Conservation (phyloP, 2,888 invertebrate species). For the Griposia aprilina region DNA sequence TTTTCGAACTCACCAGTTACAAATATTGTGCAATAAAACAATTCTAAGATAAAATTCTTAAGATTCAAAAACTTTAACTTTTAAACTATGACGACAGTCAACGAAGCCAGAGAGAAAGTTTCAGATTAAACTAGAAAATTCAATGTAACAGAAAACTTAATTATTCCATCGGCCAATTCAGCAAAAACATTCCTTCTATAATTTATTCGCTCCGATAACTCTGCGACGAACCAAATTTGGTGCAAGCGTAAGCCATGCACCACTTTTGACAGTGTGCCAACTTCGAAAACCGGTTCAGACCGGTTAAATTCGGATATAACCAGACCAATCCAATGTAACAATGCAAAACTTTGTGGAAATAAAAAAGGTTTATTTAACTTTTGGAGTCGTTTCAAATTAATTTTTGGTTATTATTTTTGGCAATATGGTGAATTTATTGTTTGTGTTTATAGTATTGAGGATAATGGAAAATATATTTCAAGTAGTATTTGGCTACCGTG, state of each 20-base stretch:
- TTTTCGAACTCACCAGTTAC: background rate
- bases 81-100: constrained; percentile 32
- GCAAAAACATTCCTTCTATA: constrained; percentile 60
- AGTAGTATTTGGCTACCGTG: background rate
- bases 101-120: constrained; percentile 36
- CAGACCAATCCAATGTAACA: constrained; percentile 71
- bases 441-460: constrained; percentile 39
- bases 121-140: constrained; percentile 37
- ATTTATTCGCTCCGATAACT: constrained; percentile 65
- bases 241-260: constrained; percentile 68
- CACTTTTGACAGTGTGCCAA: constrained; percentile 79
- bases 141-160: constrained; percentile 52
- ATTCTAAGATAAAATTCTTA: constrained; percentile 22
- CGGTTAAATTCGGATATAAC: constrained; percentile 76
- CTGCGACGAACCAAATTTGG: constrained; percentile 64
- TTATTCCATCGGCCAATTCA: constrained; percentile 58
- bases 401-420: constrained; percentile 59
- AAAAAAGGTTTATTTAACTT: constrained; percentile 67
- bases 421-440: constrained; percentile 57
- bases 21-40: constrained; percentile 4
- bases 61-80: constrained; percentile 17
- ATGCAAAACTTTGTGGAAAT: constrained; percentile 65
- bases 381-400: constrained; percentile 69
- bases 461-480: constrained; percentile 42
- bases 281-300: constrained; percentile 74